phyloP scores from a whole-genome alignment of 2,797 vertebrate species.

The Darevskia mixta region DNA sequence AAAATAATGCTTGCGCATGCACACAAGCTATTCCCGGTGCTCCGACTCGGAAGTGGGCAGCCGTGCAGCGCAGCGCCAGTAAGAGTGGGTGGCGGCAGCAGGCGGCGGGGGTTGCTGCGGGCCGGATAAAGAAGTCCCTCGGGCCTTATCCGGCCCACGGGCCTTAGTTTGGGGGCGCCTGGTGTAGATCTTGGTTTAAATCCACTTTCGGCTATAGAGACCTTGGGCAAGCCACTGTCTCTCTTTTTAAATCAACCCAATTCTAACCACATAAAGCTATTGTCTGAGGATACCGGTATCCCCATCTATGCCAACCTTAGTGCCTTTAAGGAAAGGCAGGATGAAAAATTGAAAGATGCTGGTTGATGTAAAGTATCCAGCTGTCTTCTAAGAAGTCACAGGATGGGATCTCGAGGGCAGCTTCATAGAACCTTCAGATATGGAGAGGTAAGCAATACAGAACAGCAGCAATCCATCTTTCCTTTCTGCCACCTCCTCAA shows the following conservation, averaged over 20 bases:
- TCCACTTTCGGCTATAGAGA: neutral
- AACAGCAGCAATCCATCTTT: neutral
- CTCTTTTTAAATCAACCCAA: neutral
- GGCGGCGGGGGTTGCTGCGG: no score
- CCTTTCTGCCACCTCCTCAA: neutral
- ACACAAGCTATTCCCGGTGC: no score
- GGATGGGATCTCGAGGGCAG: slow-evolving; percentile 10
- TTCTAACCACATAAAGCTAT: no score
- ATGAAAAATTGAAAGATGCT: neutral
- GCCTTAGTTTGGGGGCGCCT: no score
- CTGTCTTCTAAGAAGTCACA: no score
- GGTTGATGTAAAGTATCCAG: slow-evolving; percentile 18
- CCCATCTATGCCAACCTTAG: neutral
- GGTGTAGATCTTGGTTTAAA: neutral
- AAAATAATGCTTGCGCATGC: no score
- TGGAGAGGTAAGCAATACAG: slow-evolving; percentile 9
- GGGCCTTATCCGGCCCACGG: no score
- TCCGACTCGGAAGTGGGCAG: no score
- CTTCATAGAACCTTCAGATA: neutral
- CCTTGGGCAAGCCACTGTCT: neutral
- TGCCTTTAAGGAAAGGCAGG: neutral
- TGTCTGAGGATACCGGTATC: neutral
- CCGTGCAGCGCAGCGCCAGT: no score
- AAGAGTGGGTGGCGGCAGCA: no score
- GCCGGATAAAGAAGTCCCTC: no score